Conservation (phyloP, 1,140 invertebrate species). For the Geopemphigus sp. region DNA sequence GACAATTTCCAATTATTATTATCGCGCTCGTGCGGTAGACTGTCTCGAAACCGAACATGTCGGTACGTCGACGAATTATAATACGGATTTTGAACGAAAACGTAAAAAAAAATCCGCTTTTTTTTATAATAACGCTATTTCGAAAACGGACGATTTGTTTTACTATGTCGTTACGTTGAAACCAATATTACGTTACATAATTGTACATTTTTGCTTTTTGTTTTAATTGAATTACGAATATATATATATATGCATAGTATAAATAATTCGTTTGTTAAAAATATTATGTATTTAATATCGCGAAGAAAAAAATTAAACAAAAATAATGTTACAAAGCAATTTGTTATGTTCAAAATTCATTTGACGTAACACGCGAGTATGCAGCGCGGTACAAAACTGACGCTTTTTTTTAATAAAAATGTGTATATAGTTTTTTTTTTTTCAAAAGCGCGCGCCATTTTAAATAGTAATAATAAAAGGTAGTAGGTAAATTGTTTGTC, state of each 20-base stretch:
- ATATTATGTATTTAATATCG: slow-evolving; percentile 7
- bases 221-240: slow-evolving; percentile 11
- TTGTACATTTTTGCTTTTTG: not conserved
- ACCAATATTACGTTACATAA: not conserved
- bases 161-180: not conserved
- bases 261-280: no score
- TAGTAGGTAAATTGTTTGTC: slow-evolving; percentile 48
- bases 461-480: slow-evolving; percentile 47
- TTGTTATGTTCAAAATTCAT: slow-evolving; percentile 36
- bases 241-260: not conserved
- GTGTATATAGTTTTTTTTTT: not conserved
- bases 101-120: no score
- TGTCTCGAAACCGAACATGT: no score
- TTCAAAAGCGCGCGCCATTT: slow-evolving; percentile 27
- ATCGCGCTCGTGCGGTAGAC: no score
- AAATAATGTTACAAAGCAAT: slow-evolving; percentile 22
- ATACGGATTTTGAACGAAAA: no score
- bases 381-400: not conserved
- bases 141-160: not conserved
- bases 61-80: no score
- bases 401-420: slow-evolving; percentile 39
- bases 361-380: slow-evolving; percentile 24
- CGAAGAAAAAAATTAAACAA: not conserved
- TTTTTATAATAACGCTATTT: not conserved
- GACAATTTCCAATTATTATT: not conserved